Evolutionary conservation across 2,797 vertebrate species (phyloP).

Genomic region (Crotalus adamanteus): DNA sequence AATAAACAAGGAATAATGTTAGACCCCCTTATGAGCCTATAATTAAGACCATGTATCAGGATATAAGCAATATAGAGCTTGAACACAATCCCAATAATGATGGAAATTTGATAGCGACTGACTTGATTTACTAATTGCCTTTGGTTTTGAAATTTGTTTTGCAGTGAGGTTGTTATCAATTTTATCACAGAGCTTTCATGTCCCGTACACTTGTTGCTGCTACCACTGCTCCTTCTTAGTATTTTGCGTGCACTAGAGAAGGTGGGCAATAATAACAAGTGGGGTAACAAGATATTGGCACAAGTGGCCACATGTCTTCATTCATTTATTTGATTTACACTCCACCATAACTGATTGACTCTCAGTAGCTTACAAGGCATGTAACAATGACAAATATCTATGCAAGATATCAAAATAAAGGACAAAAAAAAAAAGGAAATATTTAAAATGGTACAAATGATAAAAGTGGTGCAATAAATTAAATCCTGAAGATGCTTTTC

Average conservation of each 20-base stretch:
- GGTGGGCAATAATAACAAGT: neutral
- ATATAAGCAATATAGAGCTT: neutral
- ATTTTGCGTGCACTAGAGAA: neutral
- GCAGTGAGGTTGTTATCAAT: neutral
- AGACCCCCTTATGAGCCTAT: neutral
- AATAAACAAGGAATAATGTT: slow-evolving; percentile 28
- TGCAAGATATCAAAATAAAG: neutral
- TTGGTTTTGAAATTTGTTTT: neutral
- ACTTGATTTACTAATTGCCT: neutral
- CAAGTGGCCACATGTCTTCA: neutral
- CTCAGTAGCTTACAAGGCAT: neutral
- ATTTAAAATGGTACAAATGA: neutral
- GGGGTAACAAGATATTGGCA: neutral
- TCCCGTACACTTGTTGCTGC: neutral
- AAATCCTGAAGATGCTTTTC: neutral
- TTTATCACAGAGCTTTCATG: neutral
- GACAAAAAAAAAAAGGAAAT: neutral
- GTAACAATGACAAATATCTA: neutral
- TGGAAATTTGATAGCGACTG: neutral
- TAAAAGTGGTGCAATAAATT: neutral
- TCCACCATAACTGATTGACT: neutral
- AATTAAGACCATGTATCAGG: neutral
- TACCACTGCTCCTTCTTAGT: neutral
- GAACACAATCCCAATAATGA: neutral
- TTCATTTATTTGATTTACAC: neutral